phyloP scores from a whole-genome alignment of 2,113 vertebrate species.

The Hydropotes inermis region DNA sequence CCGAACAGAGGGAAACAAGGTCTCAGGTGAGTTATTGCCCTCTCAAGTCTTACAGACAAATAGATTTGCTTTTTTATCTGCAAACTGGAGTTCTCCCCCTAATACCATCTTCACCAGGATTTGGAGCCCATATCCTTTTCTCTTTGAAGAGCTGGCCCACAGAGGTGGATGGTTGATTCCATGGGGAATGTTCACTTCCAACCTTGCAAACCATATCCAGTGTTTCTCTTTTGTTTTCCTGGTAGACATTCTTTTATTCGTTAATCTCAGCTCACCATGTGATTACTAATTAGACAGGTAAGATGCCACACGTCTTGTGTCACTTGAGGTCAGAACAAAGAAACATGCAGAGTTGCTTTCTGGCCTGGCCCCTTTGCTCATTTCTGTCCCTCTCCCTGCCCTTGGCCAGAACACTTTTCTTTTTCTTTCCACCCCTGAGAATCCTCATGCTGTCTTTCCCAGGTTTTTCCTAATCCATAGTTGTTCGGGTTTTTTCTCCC shows the following conservation, averaged over 20 bases:
- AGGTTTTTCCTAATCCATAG: neutral
- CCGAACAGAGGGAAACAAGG: neutral
- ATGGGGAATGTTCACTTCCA: neutral
- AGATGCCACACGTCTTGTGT: neutral
- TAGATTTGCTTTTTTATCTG: neutral
- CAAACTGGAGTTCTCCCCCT: neutral
- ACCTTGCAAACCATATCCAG: neutral
- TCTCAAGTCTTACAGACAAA: neutral
- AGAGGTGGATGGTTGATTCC: neutral
- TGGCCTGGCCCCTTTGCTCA: neutral
- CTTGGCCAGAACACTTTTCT: neutral
- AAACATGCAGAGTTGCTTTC: neutral
- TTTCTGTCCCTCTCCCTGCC: neutral
- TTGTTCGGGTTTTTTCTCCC: neutral
- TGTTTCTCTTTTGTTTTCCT: neutral
- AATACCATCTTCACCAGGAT: neutral
- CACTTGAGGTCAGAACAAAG: neutral
- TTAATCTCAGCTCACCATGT: neutral
- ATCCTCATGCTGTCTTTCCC: neutral
- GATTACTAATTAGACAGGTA: neutral
- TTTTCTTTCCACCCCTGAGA: neutral
- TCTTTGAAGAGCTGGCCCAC: neutral
- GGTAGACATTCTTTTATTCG: neutral
- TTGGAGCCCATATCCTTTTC: neutral
- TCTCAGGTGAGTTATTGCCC: slow-evolving; percentile 19